Evolutionary conservation across 2,797 vertebrate species (phyloP).

Genomic region (Nothura maculosa): DNA sequence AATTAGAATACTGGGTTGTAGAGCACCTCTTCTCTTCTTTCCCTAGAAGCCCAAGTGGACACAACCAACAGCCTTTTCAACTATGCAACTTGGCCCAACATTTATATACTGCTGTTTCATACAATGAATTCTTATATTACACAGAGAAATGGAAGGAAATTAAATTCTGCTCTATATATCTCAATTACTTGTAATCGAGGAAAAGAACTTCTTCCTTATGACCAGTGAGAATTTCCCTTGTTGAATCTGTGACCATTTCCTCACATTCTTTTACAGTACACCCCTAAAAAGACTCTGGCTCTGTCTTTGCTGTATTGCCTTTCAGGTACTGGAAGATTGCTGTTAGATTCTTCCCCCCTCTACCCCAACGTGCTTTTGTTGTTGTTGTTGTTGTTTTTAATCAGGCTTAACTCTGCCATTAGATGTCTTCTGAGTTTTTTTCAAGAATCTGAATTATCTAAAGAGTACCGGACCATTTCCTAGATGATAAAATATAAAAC

Average conservation of each 20-base stretch:
- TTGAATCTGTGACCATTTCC: neutral
- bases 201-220: neutral
- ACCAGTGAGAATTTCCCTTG: neutral
- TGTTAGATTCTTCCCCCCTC: neutral
- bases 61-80: neutral
- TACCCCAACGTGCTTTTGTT: fast-evolving
- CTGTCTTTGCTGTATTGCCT: neutral
- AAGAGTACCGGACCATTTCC: neutral
- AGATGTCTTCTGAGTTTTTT: neutral
- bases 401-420: neutral
- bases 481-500: neutral
- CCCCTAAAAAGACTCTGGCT: neutral
- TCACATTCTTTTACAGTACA: neutral
- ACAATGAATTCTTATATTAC: neutral
- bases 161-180: neutral
- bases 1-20: neutral
- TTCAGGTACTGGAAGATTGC: neutral
- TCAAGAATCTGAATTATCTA: neutral
- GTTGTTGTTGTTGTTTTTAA: neutral
- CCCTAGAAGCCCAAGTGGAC: neutral
- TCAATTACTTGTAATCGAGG: neutral
- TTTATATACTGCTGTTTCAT: neutral
- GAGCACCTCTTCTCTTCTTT: neutral
- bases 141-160: neutral
- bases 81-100: neutral